A percentile compares a stretch with the other conserved stretches of the same genome.
Evolutionary conservation across 1,140 invertebrate genomes (phyloP).

Genomic region (Geopemphigus sp.): DNA sequence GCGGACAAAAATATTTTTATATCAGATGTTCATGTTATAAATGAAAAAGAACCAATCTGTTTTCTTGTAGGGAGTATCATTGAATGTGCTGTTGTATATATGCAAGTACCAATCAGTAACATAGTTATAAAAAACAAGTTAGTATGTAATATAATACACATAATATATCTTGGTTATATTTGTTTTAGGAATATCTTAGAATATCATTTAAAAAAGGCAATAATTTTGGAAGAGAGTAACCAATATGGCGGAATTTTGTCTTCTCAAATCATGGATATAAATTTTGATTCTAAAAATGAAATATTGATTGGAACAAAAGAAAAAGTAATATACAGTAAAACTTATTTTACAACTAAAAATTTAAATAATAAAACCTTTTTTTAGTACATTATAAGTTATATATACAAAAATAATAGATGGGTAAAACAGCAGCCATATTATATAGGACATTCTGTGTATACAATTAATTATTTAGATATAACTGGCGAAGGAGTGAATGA

Average conservation of each 20-base stretch:
- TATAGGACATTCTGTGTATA: not conserved
- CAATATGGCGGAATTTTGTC: not conserved
- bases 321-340: conserved; percentile 12
- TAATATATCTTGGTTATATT: not conserved
- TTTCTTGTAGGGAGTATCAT: conserved; percentile 15
- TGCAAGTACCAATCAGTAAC: conserved; percentile 37
- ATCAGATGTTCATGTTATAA: not conserved
- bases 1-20: not conserved
- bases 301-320: conserved; percentile 23
- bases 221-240: not conserved
- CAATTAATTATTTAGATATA: conserved; percentile 33
- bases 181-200: conserved; percentile 35
- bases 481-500: conserved; percentile 26
- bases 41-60: conserved; percentile 44
- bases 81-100: conserved; percentile 36
- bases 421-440: not conserved
- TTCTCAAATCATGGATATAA: conserved; percentile 4
- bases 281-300: conserved; percentile 44
- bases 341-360: not conserved
- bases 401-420: conserved; percentile 2
- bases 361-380: not conserved
- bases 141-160: not conserved
- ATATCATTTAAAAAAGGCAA: not conserved
- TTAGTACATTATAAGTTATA: conserved; percentile 38
- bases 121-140: not conserved